Conservation (phyloP, 2,888 invertebrate species). For the Synanthedon andrenaeformis region DNA sequence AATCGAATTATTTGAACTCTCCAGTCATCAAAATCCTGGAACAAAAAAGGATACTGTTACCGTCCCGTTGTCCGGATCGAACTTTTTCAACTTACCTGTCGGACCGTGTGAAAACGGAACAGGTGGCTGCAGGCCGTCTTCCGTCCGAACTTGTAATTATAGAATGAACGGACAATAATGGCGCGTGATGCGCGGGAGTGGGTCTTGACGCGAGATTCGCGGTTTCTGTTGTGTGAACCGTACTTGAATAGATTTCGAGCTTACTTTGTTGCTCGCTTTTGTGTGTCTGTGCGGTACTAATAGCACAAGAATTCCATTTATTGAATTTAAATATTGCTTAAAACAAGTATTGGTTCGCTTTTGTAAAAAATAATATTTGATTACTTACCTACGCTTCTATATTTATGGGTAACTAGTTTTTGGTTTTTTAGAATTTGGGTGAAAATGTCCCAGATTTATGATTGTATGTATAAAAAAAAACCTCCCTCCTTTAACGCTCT, state of each 20-base stretch:
- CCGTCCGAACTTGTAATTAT: constrained; percentile 53
- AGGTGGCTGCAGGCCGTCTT: constrained; percentile 50
- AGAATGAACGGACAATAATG: constrained; percentile 41
- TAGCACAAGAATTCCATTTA: too few relatives aligned
- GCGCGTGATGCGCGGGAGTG: constrained; percentile 52
- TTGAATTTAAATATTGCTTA: too few relatives aligned
- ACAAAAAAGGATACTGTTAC: constrained; percentile 54
- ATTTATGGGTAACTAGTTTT: too few relatives aligned
- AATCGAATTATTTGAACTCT: neutral
- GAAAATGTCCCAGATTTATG: too few relatives aligned
- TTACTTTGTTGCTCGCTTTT: neutral
- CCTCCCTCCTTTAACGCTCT: too few relatives aligned
- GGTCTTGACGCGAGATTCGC: constrained; percentile 17
- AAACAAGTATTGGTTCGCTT: too few relatives aligned
- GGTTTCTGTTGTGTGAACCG: constrained; percentile 13
- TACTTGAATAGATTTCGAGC: neutral
- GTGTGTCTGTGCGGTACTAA: neutral
- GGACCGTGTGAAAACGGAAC: constrained; percentile 65
- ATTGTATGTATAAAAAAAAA: too few relatives aligned
- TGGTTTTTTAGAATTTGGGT: too few relatives aligned
- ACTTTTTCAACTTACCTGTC: constrained; percentile 46
- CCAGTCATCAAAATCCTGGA: constrained; percentile 20
- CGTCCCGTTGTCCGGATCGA: constrained; percentile 32
- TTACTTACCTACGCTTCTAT: too few relatives aligned
- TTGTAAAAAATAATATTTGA: too few relatives aligned